phyloP scores from a whole-genome alignment of 2,113 vertebrate genomes.

The Prinia subflava region DNA sequence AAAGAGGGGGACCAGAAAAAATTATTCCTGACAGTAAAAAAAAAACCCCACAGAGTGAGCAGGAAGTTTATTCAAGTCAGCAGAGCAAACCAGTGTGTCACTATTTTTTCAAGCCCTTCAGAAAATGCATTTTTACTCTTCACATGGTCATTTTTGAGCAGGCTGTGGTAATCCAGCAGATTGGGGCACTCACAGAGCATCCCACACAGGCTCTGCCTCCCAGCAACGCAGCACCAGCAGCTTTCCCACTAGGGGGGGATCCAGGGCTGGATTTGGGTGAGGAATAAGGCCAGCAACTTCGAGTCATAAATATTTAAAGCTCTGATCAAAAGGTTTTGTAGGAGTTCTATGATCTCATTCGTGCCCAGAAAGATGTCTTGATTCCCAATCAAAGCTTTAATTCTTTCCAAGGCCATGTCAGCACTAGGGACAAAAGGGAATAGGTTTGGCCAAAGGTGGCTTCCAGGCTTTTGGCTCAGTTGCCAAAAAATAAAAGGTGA shows the following conservation, averaged over 20 bases:
- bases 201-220: rapidly evolving
- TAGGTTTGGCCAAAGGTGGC: not conserved
- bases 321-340: not conserved
- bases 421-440: not conserved
- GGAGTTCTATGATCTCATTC: not conserved
- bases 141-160: not conserved
- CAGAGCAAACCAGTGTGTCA: not conserved
- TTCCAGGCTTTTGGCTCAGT: not conserved
- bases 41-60: not conserved
- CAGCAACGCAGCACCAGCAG: not conserved
- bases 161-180: not conserved
- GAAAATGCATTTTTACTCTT: not conserved
- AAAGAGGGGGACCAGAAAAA: not conserved
- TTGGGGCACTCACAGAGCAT: not conserved
- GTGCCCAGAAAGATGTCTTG: not conserved
- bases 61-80: not conserved
- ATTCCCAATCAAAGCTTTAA: not conserved
- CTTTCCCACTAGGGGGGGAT: conserved; percentile 40
- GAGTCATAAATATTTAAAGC: not conserved
- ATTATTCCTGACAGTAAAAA: not conserved
- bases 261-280: not conserved
- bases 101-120: not conserved
- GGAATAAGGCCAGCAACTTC: not conserved
- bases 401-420: not conserved
- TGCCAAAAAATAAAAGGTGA: not conserved